These are phyloP conservation scores for Tor tambroides DNA, from an alignment of 2,113 vertebrate species.

Conservation along the genomic window DNA sequence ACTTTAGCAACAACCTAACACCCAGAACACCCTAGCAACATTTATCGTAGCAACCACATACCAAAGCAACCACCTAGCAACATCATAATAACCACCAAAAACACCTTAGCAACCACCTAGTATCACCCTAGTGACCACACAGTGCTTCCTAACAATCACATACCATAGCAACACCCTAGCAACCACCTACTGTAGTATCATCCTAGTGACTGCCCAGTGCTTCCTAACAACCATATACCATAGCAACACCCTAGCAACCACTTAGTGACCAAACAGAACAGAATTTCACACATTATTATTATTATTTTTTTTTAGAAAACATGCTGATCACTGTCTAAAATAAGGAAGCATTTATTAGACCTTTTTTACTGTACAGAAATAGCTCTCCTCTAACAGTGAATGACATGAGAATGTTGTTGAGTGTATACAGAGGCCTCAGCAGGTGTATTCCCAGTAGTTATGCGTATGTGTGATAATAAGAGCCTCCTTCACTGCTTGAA, in stretches of 20 bases:
- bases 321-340: not conserved
- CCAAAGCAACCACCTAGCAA: too few species aligned
- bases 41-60: too few species aligned
- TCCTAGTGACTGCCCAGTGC: too few species aligned
- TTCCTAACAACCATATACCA: too few species aligned
- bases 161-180: too few species aligned
- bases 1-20: not conserved
- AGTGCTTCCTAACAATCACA: too few species aligned
- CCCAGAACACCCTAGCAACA: not conserved
- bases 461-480: slow-evolving; percentile 28
- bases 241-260: not conserved
- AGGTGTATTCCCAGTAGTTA: slow-evolving; percentile 17
- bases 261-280: not conserved
- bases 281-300: too few species aligned
- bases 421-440: not conserved
- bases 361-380: not conserved
- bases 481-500: slow-evolving; percentile 29
- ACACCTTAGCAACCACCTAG: too few species aligned
- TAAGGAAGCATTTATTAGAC: not conserved
- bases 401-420: not conserved
- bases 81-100: too few species aligned
- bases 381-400: not conserved
- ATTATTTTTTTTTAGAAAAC: too few species aligned
- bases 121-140: too few species aligned
- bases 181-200: too few species aligned